These are phyloP conservation scores for Agrenia bidenticulata DNA, from an alignment of 2,888 invertebrate species.

Conservation along the genomic window DNA sequence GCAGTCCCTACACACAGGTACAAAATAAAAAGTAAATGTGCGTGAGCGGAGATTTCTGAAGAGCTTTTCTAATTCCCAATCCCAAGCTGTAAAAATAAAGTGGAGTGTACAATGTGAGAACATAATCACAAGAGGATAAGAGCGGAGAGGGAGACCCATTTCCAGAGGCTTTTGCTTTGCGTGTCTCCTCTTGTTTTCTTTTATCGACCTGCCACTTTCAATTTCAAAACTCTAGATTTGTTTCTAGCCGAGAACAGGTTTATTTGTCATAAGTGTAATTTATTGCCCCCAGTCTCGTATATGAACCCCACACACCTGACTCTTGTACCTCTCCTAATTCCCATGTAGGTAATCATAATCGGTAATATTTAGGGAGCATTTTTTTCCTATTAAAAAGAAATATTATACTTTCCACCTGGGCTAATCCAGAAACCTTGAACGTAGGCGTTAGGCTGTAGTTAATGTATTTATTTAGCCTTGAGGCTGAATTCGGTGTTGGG, in stretches of 20 bases:
- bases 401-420: no score
- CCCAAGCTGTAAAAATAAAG: not conserved
- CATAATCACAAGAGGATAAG: not conserved
- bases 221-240: conserved; percentile 2
- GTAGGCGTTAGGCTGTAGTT: not conserved
- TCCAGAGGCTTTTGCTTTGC: not conserved
- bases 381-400: no score
- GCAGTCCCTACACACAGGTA: no score
- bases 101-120: conserved; percentile 8
- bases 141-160: not conserved
- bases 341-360: no score
- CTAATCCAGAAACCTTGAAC: no score
- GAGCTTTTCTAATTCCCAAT: no score
- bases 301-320: no score
- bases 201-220: conserved; percentile 14
- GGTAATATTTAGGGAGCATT: no score
- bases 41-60: no score
- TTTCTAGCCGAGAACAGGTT: conserved; percentile 5
- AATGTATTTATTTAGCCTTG: not conserved
- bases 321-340: no score
- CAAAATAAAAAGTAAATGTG: no score
- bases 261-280: conserved; percentile 2
- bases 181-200: conserved; percentile 4
- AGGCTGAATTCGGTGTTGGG: no score
- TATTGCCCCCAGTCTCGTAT: not conserved